Evolutionary conservation across 2,113 vertebrate genomes (phyloP).

Genomic region (Micromys minutus): DNA sequence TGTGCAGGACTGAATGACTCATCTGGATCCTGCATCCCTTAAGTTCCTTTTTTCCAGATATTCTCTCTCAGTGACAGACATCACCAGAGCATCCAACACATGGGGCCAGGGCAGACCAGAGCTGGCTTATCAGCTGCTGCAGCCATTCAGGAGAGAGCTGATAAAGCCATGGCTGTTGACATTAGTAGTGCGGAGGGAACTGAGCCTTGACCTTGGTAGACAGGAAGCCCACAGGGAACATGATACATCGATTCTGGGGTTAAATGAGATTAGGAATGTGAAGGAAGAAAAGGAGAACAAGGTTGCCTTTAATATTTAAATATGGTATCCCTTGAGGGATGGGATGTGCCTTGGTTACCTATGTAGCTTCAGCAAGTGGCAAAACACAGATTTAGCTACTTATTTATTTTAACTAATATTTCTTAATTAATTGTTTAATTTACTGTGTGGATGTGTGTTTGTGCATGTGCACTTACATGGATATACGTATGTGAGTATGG

Average conservation of each 20-base stretch:
- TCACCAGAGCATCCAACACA: not conserved
- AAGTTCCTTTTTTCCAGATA: not conserved
- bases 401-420: not conserved
- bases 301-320: not conserved
- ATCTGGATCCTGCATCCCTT: not conserved
- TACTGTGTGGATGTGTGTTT: not conserved
- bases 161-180: not conserved
- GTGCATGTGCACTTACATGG: not conserved
- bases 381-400: not conserved
- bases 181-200: not conserved
- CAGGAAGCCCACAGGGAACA: no score
- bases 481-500: not conserved
- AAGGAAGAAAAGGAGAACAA: not conserved
- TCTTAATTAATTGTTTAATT: not conserved
- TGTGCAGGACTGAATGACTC: not conserved
- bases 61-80: not conserved
- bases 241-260: not conserved
- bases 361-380: not conserved
- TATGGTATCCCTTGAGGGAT: not conserved
- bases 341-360: not conserved
- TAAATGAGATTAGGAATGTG: not conserved
- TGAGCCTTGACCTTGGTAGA: not conserved
- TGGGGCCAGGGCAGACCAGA: fast-evolving
- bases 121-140: not conserved
- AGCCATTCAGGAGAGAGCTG: not conserved